phyloP scores from a whole-genome alignment of 2,113 vertebrate genomes.

The Ochotona princeps region DNA sequence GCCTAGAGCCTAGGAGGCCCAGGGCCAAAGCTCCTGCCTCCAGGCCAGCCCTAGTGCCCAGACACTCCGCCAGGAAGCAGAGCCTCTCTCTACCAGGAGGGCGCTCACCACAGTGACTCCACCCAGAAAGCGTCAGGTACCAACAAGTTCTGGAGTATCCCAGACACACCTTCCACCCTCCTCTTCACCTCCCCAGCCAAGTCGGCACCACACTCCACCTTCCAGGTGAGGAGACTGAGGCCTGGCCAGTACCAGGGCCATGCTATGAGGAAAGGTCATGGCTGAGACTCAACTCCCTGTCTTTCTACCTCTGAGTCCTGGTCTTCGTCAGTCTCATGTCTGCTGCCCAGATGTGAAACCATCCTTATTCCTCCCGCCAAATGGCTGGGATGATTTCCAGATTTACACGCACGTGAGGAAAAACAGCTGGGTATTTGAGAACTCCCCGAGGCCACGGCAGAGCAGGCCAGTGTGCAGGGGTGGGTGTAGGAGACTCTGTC shows the following conservation, averaged over 20 bases:
- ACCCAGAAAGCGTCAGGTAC: not conserved
- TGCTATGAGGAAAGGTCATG: not conserved
- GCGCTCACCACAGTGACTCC: rapidly evolving
- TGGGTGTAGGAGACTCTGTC: rapidly evolving
- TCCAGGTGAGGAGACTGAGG: not conserved
- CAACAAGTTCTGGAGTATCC: not conserved
- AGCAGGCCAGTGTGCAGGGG: not conserved
- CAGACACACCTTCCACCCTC: not conserved
- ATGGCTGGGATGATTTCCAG: not conserved
- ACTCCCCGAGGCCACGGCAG: not conserved
- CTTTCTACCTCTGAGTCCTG: conserved; percentile 30
- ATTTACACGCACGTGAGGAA: not conserved
- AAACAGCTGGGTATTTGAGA: conserved; percentile 46
- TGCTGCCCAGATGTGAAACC: conserved; percentile 42
- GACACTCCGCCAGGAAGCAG: rapidly evolving
- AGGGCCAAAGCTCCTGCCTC: not conserved
- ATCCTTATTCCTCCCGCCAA: not conserved
- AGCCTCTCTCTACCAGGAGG: not conserved
- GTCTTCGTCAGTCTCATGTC: not conserved
- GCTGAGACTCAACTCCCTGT: not conserved
- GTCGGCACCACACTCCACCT: not conserved
- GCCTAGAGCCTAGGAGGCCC: not conserved
- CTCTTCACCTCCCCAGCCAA: not conserved
- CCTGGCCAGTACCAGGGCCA: not conserved
- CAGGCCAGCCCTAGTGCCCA: not conserved